Percentiles rank a stretch among this genome's conserved stretches.
These are phyloP conservation scores for Caenorhabditis brenneri DNA, from an alignment of 1,140 invertebrate species.

Conservation along the genomic window DNA sequence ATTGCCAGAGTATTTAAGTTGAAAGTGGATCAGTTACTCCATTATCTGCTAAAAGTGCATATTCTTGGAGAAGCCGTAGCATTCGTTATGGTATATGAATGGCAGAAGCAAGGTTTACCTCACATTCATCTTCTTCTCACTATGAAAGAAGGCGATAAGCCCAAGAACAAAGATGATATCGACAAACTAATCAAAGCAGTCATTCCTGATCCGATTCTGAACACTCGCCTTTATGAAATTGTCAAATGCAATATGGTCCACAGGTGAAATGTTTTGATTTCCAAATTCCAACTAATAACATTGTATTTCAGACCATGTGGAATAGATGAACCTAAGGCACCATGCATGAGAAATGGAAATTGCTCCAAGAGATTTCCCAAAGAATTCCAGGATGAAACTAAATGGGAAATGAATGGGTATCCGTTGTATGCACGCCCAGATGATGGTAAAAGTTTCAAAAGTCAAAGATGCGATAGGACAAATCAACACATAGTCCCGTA, in stretches of 20 bases:
- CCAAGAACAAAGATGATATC: conserved; percentile 29
- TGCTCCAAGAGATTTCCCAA: conserved; percentile 31
- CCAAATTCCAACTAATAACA: background rate
- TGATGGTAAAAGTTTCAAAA: background rate
- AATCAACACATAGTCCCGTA: conserved; percentile 39
- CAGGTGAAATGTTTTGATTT: background rate
- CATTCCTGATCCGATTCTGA: background rate
- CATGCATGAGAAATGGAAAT: background rate
- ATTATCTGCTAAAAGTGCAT: conserved; percentile 58
- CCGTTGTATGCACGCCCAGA: conserved; percentile 9
- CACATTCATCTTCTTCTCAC: conserved; percentile 69
- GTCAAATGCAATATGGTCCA: conserved; percentile 18
- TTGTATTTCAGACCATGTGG: background rate
- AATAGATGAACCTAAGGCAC: background rate
- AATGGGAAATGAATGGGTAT: conserved; percentile 17
- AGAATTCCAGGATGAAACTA: background rate
- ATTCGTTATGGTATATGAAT: conserved; percentile 64
- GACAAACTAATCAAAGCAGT: conserved; percentile 30
- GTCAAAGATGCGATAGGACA: background rate
- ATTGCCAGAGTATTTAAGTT: conserved; percentile 63
- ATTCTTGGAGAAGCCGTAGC: conserved; percentile 62
- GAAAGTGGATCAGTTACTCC: conserved; percentile 59
- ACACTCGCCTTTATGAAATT: background rate
- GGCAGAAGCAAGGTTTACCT: conserved; percentile 72
- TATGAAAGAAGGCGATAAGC: conserved; percentile 58